Evolutionary conservation across 2,113 vertebrate genomes (phyloP).

Genomic region (Pardalotus punctatus): DNA sequence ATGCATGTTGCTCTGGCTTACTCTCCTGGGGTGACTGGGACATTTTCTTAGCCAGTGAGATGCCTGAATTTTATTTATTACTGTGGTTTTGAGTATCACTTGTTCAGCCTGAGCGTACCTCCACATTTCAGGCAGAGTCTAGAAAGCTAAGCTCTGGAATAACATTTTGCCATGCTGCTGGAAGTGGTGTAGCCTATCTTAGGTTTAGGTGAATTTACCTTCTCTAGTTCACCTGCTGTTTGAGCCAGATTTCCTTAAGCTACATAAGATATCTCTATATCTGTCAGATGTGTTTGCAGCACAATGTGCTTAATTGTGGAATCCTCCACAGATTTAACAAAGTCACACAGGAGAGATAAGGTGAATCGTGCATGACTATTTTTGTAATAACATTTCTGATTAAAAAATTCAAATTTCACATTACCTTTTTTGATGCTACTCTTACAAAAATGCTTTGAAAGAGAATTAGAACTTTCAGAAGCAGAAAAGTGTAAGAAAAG

Average conservation of each 20-base stretch:
- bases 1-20: neutral
- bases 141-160: neutral
- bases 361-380: neutral
- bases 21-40: neutral
- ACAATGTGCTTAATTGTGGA: neutral
- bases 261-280: neutral
- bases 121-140: neutral
- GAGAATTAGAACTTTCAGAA: neutral
- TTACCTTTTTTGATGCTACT: neutral
- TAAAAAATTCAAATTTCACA: neutral
- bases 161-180: neutral
- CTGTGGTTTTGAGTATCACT: neutral
- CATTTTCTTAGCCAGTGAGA: neutral
- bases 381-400: neutral
- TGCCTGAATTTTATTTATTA: neutral
- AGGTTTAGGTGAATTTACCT: neutral
- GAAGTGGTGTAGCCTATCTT: neutral
- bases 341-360: neutral
- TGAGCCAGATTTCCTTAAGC: neutral
- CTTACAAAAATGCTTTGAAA: neutral
- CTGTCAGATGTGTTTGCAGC: neutral
- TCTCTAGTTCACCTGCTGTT: neutral
- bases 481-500: neutral
- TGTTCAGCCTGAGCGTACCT: neutral
- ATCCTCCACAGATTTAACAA: neutral